Conservation (phyloP, 2,888 invertebrate species). For the Torymus texanus region DNA sequence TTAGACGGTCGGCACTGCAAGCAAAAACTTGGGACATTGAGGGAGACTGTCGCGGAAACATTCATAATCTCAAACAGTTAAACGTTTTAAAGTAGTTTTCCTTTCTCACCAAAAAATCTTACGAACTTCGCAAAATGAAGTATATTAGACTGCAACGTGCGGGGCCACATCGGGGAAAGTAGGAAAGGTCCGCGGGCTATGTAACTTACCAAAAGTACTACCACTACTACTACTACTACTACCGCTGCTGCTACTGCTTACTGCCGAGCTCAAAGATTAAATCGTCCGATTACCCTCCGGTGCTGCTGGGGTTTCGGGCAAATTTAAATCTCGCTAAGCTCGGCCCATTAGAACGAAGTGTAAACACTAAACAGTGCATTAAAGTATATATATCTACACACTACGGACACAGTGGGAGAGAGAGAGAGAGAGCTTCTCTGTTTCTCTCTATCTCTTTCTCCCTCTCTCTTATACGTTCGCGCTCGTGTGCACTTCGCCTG, state of each 20-base stretch:
- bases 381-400: constrained; percentile 65
- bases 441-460: neutral
- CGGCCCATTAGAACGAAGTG: constrained; percentile 73
- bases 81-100: constrained; percentile 43
- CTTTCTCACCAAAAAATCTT: constrained; percentile 12
- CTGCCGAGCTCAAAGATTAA: constrained; percentile 66
- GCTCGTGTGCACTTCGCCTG: neutral
- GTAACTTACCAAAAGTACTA: constrained; percentile 66
- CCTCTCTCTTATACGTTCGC: neutral
- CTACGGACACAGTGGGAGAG: constrained; percentile 50
- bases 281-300: constrained; percentile 63
- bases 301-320: constrained; percentile 62
- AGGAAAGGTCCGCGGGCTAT: constrained; percentile 63
- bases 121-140: constrained; percentile 46
- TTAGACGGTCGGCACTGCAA: no score
- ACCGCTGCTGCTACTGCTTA: constrained; percentile 7
- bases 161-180: constrained; percentile 45
- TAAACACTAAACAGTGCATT: constrained; percentile 74
- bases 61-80: constrained; percentile 21
- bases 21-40: neutral
- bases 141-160: constrained; percentile 37
- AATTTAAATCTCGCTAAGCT: constrained; percentile 75
- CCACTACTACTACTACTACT: no score
- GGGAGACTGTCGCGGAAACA: neutral
- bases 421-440: no score